Evolutionary conservation across 2,888 invertebrate species (phyloP), one percentile per base, ranked within the genome.

Genomic region (Himalopsyche japonica): DNA sequence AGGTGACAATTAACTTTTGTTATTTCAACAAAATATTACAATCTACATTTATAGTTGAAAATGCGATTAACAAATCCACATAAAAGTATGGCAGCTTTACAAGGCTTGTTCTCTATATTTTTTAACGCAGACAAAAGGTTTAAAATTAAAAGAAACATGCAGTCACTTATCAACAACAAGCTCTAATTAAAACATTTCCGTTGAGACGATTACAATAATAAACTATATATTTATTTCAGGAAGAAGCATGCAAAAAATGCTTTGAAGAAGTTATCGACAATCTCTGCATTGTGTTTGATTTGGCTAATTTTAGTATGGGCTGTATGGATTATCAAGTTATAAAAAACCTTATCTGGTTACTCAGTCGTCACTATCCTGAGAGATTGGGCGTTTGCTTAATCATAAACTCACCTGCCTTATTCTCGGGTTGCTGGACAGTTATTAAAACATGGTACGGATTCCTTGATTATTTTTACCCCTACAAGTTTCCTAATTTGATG

Each of bases 291-390:
- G 94, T 96, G 57, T 96, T 96, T 90, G 96, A 96, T 90, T 90
- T 96, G 87, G 93, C 94, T 87, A 94, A 93, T 87, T 96, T 96
- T 89, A 95, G 95, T 84, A 90, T 95, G 76, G 94, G 94, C 76
- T 95, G 95, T 88, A 96, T 96, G 96, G 96, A 96, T 89, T 96
- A 96, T 89, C 95, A 95, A 89, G 93, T 96, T 86, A 93, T 96
- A 18, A 96, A 96, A 89, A 96, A 96, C 89, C 91, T 96, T 48
- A 96, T 96, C 87, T 96, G 96, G 95, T 89, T 96, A 57, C 92
- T 96, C 15, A 94, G 95, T 88, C 93, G 94, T 86, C 96, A 96
- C 89, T 96, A 95, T 89, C 96, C 96, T 0, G 96, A 96, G 89
- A 91, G 96, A 43, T 92, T 96, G 82, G 96, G 96, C 0, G 93